Base-by-base conservation (phyloP, 2,797 vertebrate species). In the Acrossocheilus wenchowensis region DNA sequence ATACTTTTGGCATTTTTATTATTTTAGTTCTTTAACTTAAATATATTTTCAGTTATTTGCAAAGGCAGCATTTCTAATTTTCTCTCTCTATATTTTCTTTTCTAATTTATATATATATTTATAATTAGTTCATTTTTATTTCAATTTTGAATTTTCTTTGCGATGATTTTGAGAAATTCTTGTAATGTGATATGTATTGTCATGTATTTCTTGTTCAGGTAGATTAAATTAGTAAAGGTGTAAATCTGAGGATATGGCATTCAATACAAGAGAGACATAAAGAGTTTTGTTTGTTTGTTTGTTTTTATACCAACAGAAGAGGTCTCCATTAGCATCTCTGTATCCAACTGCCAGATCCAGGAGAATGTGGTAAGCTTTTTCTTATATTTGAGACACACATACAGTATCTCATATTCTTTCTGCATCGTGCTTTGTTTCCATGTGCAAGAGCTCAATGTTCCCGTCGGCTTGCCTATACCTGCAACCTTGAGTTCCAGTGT, bases 321-420 rank as follows among this genome's bases (percentile, higher is more conserved):
- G 88, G 91, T 98, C 86, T 97, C 97, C 85, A 92, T 97, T 94
- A 99, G 97, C 90, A 99, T 99, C 93, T 99, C 98, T 2, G 98
- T 99, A 84, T 99, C 98, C 90, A 98, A 99, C 93, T 97, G 97
- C 90, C 96, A 99, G 94, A 96, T 99, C 92, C 97, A 98, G 92
- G 98, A 99, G 95, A 99, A 99, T 17, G 98, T 99, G 97, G 98
- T 99, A 91, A 97, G 41, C 79, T 60, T 72, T 54, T 86, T 83
- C 43, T 83, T 26, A 73, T 66, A 66, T 72, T 79, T 34, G 5
- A 60, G n/a, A 48, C 60, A n/a, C 23, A 23, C 72, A 83, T 80
- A 23, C 60, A 83, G 6, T 82, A 68, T 79, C 0, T 60, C 0
- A 66, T 69, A 54, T 41, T 78, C 36, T 84, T 71, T 82, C 48